Evolutionary conservation across 2,113 vertebrate species (phyloP), one percentile per base, ranked within the genome.

Genomic region (Megaceryle maxima): DNA sequence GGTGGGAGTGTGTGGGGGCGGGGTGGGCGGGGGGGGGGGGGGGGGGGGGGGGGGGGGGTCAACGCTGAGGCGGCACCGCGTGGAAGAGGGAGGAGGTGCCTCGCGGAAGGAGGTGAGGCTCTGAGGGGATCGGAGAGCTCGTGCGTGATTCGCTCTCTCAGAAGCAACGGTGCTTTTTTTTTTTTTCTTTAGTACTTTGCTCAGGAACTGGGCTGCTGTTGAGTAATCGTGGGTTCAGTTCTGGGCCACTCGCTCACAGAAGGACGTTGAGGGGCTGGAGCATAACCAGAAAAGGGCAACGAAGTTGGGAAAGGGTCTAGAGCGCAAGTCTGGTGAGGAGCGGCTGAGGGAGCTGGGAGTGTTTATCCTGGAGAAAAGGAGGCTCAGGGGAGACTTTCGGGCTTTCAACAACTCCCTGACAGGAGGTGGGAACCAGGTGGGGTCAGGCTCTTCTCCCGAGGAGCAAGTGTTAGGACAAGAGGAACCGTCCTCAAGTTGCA

Each of bases 21-120:
- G 6, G 37, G 37, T n/a, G 37, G 37, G 37, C 37, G 37, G 37
- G 37, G 37, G 37, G 37, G 37, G 37, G 37, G 37, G 37, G 37
- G 37, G 37, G 37, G 37, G 37, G 37, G 37, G 37, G 37, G 37
- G 37, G 37, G 37, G 37, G 37, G 37, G 37, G 37, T 8, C 37
- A 37, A 37, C 37, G 37, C 37, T 37, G 37, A 37, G 37, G 37
- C 37, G 37, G 37, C 37, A 37, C 37, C 37, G 37, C 37, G 37
- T 37, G 37, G 37, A 37, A 37, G 37, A 37, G 37, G 37, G 37
- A 37, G 9, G 48, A 10, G 48, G 48, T 24, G 48, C 11, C 48
- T 21, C 11, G n/a, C 2, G 0, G 39, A 3, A 5, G 16, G 5
- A 1, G 29, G 3, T 2, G 13, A 8, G 9, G 10, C 6, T 0